Evolutionary conservation across 1,140 invertebrate species (phyloP), one percentile per base, ranked within the genome.

Genomic region (Lutraria rhynchaena): DNA sequence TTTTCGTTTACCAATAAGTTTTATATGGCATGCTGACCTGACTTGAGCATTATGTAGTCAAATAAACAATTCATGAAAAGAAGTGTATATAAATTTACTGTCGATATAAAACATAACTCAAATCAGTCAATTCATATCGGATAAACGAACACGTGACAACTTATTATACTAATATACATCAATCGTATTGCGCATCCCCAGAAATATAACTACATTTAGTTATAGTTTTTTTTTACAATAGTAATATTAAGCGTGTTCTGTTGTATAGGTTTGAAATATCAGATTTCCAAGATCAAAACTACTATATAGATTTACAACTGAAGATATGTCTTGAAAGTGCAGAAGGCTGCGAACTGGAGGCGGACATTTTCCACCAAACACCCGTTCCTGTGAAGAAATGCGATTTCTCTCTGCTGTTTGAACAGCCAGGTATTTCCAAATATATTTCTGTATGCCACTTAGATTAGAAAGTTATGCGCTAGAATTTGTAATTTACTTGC

Each of bases 281-380:
- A 17, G 61, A 65, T 33, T 19, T 22, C 35, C 27, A 7, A 11
- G 27, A 65, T 44, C 41, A 41, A 3, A 41, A 65, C 2, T 65
- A 65, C 17, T 22, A 19, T 7, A 44, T 65, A 41, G 46, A 65
- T 22, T 24, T 65, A 13, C 61, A 41, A 44, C 22, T 65, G 3
- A 65, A 65, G 27, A 22, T 65, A 7, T 65, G 61, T 46, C 5
- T 65, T 19, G 61, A 65, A 15, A 65, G 61, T 65, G 37, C 61
- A 37, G 41, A 24, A 24, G 61, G 46, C 4, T 65, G 61, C 37
- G 46, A 46, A 11, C 61, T 35, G n/a, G 61, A 65, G 9, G 46
- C 46, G 2, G 61, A 65, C n/a, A 65, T 65, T 7, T 33, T 65
- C 22, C 15, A 24, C 41, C 22, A 24, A 13, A 17, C 27, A 3